Evolutionary conservation across 2,113 vertebrate species (phyloP).

Genomic region (Neotragus moschatus): DNA sequence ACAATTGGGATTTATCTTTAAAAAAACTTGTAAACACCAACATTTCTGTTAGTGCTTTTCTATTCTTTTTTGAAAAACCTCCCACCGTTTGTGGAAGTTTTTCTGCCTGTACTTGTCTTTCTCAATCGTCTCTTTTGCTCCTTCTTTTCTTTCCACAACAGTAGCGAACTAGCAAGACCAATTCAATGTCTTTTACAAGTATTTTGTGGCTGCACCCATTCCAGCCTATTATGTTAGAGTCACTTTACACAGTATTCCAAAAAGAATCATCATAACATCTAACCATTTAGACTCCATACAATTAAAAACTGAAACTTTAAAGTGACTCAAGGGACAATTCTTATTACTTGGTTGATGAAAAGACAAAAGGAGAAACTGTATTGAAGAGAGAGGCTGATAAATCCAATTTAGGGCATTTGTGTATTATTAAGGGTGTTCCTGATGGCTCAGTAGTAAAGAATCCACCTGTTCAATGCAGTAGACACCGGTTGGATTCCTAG

Average conservation of each 20-base stretch:
- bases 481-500: background rate
- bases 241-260: background rate
- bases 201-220: background rate
- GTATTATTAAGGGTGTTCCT: background rate
- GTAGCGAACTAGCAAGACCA: background rate
- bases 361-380: constrained; percentile 6
- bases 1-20: background rate
- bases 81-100: background rate
- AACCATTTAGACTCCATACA: background rate
- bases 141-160: background rate
- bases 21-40: background rate
- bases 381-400: background rate
- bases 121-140: background rate
- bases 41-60: background rate
- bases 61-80: background rate
- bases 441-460: background rate
- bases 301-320: constrained; percentile 13
- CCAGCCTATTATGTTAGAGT: background rate
- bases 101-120: background rate
- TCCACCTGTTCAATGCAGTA: background rate
- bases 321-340: background rate
- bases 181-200: constrained; percentile 29
- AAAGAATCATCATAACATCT: background rate
- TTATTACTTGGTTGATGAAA: constrained; percentile 23
- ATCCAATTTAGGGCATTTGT: background rate